A percentile compares a stretch with the other conserved stretches of the same genome.
Evolutionary conservation across 2,888 invertebrate genomes (phyloP).

Genomic region (Cantharis rustica): DNA sequence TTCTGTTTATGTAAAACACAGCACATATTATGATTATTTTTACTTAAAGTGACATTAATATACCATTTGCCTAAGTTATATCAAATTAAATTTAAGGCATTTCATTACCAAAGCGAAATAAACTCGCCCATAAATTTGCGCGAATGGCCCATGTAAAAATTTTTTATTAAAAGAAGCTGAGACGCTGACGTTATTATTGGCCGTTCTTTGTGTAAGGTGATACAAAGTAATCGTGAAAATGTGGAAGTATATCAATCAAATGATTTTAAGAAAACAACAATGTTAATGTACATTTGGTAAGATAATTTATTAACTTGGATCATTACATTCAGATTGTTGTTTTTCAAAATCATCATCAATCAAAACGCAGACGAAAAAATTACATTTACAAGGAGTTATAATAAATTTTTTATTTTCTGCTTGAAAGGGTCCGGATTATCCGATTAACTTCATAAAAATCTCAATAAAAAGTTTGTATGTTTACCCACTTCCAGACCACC

Average conservation of each 20-base stretch:
- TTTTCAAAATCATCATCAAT: neutral
- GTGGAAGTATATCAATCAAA: neutral
- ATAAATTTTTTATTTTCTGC: neutral
- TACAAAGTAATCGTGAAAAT: neutral
- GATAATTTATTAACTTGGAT: neutral
- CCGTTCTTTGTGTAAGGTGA: neutral
- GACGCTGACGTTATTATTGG: neutral
- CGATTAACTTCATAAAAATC: neutral
- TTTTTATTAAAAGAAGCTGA: neutral
- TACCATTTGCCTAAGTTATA: neutral
- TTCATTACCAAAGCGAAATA: neutral
- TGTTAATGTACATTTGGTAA: neutral
- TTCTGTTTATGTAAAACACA: slow-evolving; percentile 1
- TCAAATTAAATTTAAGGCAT: neutral
- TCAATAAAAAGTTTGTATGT: neutral
- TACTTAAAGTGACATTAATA: neutral
- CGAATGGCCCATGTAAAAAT: neutral
- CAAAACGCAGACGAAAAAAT: neutral
- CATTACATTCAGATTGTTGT: neutral
- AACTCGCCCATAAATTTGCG: neutral
- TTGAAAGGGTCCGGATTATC: neutral
- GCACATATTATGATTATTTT: neutral
- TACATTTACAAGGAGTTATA: neutral
- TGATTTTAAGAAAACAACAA: neutral
- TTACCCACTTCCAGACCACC: neutral